These are phyloP conservation scores for Campoplex nolae DNA, from an alignment of 2,888 invertebrate species.

Conservation along the genomic window DNA sequence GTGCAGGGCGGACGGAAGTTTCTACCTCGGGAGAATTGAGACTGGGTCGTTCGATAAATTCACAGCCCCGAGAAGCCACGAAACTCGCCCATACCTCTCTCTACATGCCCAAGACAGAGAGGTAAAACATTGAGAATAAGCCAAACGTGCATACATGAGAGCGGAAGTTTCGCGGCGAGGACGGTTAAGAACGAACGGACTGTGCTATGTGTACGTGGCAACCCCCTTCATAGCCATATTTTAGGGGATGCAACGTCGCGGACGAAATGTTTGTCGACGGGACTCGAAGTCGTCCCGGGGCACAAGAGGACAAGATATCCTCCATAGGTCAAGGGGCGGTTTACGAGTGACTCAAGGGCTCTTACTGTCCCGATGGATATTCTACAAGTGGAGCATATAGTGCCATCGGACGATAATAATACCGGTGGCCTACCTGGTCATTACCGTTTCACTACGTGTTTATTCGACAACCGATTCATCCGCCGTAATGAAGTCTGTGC, in stretches of 20 bases:
- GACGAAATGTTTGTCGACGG: constrained; percentile 77
- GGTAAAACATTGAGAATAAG: constrained; percentile 40
- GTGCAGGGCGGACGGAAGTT: constrained; percentile 45
- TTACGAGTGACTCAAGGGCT: constrained; percentile 78
- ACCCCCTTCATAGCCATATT: constrained; percentile 71
- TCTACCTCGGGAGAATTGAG: constrained; percentile 53
- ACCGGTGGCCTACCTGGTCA: constrained; percentile 46
- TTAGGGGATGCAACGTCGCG: constrained; percentile 75
- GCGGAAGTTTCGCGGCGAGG: constrained; percentile 30
- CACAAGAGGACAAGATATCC: constrained; percentile 63
- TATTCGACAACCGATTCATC: constrained; percentile 69
- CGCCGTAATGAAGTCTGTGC: neutral
- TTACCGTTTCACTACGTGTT: constrained; percentile 75
- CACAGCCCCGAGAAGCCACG: constrained; percentile 41
- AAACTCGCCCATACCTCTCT: constrained; percentile 24
- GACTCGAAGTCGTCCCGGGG: constrained; percentile 60
- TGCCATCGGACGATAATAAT: constrained; percentile 8
- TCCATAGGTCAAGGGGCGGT: constrained; percentile 71
- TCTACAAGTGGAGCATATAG: constrained; percentile 18
- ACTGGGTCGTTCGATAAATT: constrained; percentile 65
- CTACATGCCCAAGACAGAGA: neutral
- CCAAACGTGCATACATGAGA: constrained; percentile 26
- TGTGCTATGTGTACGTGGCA: constrained; percentile 59
- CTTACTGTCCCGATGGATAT: constrained; percentile 35
- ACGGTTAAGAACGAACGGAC: constrained; percentile 55